A percentile compares a stretch with the other conserved stretches of the same genome.
Conservation (phyloP, 2,888 invertebrate genomes). For the Eugnorisma glareosa region DNA sequence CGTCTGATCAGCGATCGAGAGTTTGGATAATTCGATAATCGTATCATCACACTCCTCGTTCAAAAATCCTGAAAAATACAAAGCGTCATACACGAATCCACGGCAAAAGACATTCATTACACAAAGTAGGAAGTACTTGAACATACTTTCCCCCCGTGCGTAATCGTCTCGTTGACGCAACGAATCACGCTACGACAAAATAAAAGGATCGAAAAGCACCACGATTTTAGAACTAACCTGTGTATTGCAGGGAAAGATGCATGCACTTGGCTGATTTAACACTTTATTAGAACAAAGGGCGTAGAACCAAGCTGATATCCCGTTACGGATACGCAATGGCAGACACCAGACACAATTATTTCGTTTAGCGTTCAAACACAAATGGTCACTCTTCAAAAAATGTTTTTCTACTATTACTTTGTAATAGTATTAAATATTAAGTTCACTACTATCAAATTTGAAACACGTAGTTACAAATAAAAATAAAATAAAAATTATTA, state of each 20-base stretch:
- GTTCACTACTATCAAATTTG: constrained; percentile 76
- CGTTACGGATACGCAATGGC: constrained; percentile 89
- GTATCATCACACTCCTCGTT: constrained; percentile 91
- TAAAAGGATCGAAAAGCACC: constrained; percentile 36
- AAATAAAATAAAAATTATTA: constrained; percentile 86
- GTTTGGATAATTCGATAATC: constrained; percentile 88
- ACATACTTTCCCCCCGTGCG: constrained; percentile 87
- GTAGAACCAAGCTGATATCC: constrained; percentile 89
- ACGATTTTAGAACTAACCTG: constrained; percentile 81
- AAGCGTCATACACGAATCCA: constrained; percentile 69
- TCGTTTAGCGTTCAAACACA: constrained; percentile 72
- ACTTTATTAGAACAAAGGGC: constrained; percentile 89
- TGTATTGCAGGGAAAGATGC: constrained; percentile 90
- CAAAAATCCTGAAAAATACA: constrained; percentile 86
- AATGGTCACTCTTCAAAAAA: constrained; percentile 73
- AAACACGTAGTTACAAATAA: constrained; percentile 81
- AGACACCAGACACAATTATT: constrained; percentile 77
- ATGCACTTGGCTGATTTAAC: constrained; percentile 90
- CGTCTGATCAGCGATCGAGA: constrained; percentile 87
- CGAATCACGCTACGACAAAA: constrained; percentile 67
- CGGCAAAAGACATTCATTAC: constrained; percentile 76
- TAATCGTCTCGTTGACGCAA: constrained; percentile 78
- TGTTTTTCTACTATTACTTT: constrained; percentile 79
- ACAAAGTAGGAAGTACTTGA: constrained; percentile 87
- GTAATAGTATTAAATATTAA: constrained; percentile 77